Conservation (phyloP, 2,113 vertebrate species). For the Heptranchias perlo region DNA sequence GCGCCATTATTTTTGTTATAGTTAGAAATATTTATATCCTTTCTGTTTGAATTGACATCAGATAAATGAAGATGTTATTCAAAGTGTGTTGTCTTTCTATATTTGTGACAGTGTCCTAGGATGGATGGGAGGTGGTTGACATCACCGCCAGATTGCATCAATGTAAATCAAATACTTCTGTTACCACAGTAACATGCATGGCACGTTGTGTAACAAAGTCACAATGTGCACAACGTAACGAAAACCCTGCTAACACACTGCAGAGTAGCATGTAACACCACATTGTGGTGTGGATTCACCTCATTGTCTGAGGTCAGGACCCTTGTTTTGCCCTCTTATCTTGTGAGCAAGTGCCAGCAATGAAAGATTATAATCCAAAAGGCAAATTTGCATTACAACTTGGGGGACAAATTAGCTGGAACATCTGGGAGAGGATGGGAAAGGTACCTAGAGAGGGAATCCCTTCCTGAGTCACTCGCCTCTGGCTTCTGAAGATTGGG, state of each 20-base stretch:
- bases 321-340: background rate
- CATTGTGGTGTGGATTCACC: slow-evolving; percentile 15
- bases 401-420: background rate
- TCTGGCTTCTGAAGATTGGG: background rate
- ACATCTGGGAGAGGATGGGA: background rate
- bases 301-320: background rate
- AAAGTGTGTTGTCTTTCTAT: background rate
- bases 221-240: background rate
- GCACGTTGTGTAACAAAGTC: background rate
- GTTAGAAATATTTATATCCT: background rate
- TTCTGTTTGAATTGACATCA: background rate
- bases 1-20: background rate
- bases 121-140: background rate
- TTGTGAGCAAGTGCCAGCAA: background rate
- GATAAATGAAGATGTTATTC: background rate
- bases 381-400: background rate
- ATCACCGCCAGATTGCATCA: background rate
- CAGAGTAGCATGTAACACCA: background rate
- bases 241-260: background rate
- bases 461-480: background rate
- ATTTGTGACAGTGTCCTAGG: background rate
- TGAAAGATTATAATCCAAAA: background rate
- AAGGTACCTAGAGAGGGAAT: background rate
- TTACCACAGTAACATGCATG: background rate
- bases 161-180: slow-evolving; percentile 10